These are phyloP conservation scores for Rhinichthys osculus DNA, from an alignment of 2,797 vertebrate genomes.

Conservation along the genomic window DNA sequence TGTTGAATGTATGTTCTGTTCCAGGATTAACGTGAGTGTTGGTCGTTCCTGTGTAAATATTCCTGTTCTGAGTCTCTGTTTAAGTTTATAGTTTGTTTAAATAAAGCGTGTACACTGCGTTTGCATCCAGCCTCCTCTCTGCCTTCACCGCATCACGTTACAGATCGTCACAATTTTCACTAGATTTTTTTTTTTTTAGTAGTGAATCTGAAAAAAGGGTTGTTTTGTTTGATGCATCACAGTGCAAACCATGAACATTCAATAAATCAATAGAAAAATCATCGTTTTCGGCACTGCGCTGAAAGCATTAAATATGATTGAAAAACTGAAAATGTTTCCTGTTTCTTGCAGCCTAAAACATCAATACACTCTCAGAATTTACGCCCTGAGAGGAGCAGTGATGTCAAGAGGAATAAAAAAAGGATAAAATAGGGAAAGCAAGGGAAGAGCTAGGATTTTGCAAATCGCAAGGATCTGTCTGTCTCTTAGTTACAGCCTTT, in stretches of 20 bases:
- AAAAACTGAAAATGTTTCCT: background rate
- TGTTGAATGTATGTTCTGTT: too few species aligned
- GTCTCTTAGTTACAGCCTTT: constrained; percentile 15
- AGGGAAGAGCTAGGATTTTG: background rate
- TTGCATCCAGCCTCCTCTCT: too few species aligned
- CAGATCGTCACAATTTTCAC: too few species aligned
- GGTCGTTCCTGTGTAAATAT: too few species aligned
- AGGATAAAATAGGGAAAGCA: background rate
- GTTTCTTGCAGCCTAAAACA: background rate
- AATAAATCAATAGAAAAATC: background rate
- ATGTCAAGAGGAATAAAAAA: constrained; percentile 5
- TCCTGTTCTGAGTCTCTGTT: too few species aligned
- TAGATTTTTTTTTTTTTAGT: too few species aligned
- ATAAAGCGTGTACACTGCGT: too few species aligned
- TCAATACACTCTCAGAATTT: background rate
- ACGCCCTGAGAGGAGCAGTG: background rate
- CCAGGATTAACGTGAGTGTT: too few species aligned
- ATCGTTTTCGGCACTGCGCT: background rate
- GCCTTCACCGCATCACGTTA: too few species aligned
- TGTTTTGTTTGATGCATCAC: background rate
- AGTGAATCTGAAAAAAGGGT: background rate
- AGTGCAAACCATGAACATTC: background rate
- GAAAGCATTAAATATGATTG: constrained; percentile 2
- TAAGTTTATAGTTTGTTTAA: too few species aligned
- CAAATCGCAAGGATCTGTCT: constrained; percentile 38